A percentile compares a stretch with the other conserved stretches of the same genome.
phyloP scores from a whole-genome alignment of 2,113 vertebrate genomes.

The Falco punctatus region DNA sequence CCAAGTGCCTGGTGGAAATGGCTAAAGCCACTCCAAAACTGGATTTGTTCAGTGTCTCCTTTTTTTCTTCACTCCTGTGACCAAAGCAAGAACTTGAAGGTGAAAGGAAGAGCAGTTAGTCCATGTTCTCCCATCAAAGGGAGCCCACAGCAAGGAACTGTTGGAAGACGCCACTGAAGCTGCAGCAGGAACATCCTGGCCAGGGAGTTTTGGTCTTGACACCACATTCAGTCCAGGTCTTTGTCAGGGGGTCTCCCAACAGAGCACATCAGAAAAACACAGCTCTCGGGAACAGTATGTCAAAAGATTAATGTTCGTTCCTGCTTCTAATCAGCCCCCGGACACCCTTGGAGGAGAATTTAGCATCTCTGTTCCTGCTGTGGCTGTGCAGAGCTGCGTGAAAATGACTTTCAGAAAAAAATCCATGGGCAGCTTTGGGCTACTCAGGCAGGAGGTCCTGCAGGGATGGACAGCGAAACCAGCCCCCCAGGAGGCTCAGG shows the following conservation, averaged over 20 bases:
- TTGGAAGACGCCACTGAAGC: not conserved
- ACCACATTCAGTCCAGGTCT: not conserved
- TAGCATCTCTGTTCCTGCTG: not conserved
- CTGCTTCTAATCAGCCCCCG: not conserved
- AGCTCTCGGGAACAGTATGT: not conserved
- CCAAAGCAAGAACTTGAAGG: not conserved
- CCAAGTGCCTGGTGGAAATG: not conserved
- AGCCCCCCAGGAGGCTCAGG: not conserved
- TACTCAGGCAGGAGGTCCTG: not conserved
- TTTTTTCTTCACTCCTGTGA: not conserved
- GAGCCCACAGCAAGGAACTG: not conserved
- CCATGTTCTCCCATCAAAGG: not conserved
- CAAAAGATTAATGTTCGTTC: not conserved
- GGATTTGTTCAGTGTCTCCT: not conserved
- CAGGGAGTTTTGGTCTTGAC: not conserved
- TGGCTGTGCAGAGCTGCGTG: not conserved
- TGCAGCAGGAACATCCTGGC: not conserved
- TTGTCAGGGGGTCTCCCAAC: not conserved
- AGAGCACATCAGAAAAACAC: not conserved
- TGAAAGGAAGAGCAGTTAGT: not conserved
- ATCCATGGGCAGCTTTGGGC: not conserved
- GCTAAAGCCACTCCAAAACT: not conserved
- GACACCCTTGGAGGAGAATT: not conserved
- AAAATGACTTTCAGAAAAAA: not conserved
- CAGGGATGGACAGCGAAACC: not conserved